Conservation (phyloP, 1,140 invertebrate genomes). For the Stratiolaelaps scimitus region DNA sequence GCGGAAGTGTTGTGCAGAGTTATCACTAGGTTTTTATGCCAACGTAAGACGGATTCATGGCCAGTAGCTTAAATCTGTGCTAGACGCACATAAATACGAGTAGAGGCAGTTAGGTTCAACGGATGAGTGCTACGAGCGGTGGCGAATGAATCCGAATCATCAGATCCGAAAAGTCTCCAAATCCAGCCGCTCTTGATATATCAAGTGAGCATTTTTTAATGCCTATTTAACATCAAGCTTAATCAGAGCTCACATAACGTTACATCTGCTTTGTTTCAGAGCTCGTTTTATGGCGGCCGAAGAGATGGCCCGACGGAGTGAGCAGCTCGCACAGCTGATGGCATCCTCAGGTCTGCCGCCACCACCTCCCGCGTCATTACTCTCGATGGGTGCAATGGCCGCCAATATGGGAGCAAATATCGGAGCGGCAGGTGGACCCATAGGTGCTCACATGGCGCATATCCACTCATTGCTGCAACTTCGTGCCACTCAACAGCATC, state of each 20-base stretch:
- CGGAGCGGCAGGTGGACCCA: no score
- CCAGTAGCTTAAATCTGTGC: no score
- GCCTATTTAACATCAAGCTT: not conserved
- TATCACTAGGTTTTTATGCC: no score
- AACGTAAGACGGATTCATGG: no score
- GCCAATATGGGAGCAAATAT: constrained; percentile 4
- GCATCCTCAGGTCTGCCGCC: constrained; percentile 37
- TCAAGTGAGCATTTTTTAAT: no score
- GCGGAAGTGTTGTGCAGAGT: no score
- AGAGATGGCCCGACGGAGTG: not conserved
- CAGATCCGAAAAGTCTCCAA: not conserved
- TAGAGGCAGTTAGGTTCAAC: constrained; percentile 17
- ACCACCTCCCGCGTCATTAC: constrained; percentile 19
- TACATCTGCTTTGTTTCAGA: constrained; percentile 13
- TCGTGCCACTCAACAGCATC: not conserved
- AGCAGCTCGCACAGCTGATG: constrained; percentile 18
- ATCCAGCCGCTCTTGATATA: not conserved
- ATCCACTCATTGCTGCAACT: constrained; percentile 20
- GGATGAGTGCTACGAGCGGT: not conserved
- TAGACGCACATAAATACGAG: no score
- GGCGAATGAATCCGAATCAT: not conserved
- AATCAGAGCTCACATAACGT: constrained; percentile 5
- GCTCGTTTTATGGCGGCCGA: constrained; percentile 11
- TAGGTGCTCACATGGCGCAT: constrained; percentile 1
- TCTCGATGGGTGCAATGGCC: constrained; percentile 13